Evolutionary conservation across 1,140 invertebrate species (phyloP).

Genomic region (Dendroctonus valens): DNA sequence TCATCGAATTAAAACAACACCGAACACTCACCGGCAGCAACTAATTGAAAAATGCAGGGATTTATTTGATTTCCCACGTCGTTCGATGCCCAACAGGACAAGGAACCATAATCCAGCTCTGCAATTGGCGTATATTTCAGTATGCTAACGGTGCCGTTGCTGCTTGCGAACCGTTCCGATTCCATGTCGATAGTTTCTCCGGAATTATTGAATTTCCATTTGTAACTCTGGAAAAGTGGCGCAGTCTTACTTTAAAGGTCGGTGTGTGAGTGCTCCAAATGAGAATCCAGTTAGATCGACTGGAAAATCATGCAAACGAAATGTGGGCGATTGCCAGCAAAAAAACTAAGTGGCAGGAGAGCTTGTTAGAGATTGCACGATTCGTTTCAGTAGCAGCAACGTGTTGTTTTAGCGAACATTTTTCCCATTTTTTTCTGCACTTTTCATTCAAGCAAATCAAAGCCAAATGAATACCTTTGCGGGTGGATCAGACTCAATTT

Average conservation of each 20-base stretch:
- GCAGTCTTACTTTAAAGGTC: background rate
- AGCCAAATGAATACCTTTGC: conserved; percentile 53
- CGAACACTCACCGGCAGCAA: conserved; percentile 47
- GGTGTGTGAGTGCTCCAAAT: background rate
- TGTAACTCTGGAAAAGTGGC: conserved; percentile 59
- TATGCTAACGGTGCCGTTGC: conserved; percentile 66
- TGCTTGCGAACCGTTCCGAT: conserved; percentile 64
- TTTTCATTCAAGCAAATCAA: no score
- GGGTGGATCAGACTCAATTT: conserved; percentile 83
- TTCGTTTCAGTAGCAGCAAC: no score
- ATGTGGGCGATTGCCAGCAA: no score
- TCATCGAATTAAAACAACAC: background rate
- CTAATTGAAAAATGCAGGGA: conserved; percentile 83
- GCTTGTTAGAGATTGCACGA: no score
- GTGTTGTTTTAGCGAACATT: no score
- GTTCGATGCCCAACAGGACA: conserved; percentile 81
- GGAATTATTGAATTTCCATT: conserved; percentile 91
- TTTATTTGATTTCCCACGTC: conserved; percentile 76
- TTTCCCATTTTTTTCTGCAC: no score
- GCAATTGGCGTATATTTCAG: conserved; percentile 69
- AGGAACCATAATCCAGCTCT: conserved; percentile 75
- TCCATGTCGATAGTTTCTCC: conserved; percentile 76
- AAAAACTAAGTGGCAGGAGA: no score
- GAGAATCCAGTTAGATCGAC: background rate
- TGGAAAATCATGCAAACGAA: background rate